Percentiles rank a stretch among this genome's conserved stretches.
Conservation (phyloP, 2,888 invertebrate genomes). For the Diarsia dahlii region DNA sequence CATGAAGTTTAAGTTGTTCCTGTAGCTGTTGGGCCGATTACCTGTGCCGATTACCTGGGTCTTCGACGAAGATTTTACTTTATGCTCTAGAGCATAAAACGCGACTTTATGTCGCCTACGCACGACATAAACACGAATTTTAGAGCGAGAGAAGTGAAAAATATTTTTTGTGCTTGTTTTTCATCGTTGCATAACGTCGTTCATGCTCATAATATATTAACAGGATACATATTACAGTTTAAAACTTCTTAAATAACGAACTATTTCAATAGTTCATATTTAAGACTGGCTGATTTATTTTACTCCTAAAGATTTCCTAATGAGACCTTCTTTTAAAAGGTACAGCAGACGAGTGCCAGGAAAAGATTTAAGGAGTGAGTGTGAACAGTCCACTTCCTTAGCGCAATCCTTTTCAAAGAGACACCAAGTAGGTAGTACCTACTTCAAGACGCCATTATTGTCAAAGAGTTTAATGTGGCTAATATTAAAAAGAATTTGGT, state of each 20-base stretch:
- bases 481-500: slow-evolving; percentile 32
- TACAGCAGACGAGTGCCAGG: not conserved
- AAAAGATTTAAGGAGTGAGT: slow-evolving; percentile 8
- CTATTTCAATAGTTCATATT: not conserved
- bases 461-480: slow-evolving; percentile 29
- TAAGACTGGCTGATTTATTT: slow-evolving; percentile 11
- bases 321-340: not conserved
- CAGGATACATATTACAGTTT: not conserved
- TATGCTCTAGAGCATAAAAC: too few relatives aligned
- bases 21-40: too few relatives aligned
- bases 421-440: slow-evolving; percentile 3
- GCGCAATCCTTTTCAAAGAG: slow-evolving; percentile 14
- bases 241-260: not conserved
- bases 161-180: not conserved
- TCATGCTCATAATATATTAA: not conserved
- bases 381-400: slow-evolving; percentile 4
- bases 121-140: too few relatives aligned
- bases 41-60: too few relatives aligned
- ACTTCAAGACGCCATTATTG: slow-evolving; percentile 6
- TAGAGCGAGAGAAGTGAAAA: too few relatives aligned
- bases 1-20: too few relatives aligned
- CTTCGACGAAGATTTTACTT: too few relatives aligned
- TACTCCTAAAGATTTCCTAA: not conserved
- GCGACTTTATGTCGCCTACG: too few relatives aligned
- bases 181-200: not conserved